Evolutionary conservation across 2,888 invertebrate species (phyloP).

Genomic region (Drosophila kanekoi): DNA sequence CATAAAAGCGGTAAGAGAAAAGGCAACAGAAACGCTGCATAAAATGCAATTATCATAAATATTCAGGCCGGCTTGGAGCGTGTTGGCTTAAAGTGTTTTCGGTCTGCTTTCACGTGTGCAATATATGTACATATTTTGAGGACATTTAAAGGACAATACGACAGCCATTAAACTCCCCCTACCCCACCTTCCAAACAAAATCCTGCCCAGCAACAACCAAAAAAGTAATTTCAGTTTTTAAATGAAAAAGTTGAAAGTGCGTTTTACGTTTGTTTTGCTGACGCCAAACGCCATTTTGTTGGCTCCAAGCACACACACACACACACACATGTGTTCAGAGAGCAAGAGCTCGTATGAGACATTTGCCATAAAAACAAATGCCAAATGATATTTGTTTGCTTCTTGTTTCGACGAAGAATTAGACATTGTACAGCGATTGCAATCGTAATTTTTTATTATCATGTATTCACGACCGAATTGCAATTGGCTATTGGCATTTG

Average conservation of each 20-base stretch:
- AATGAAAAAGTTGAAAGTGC: conserved; percentile 81
- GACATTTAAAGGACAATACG: conserved; percentile 74
- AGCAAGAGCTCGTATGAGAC: conserved; percentile 38
- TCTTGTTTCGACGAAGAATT: conserved; percentile 50
- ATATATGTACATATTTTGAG: conserved; percentile 59
- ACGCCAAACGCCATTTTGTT: conserved; percentile 31
- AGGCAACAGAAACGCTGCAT: conserved; percentile 60
- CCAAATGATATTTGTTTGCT: conserved; percentile 67
- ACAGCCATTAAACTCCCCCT: conserved; percentile 62
- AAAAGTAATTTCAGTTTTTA: conserved; percentile 79
- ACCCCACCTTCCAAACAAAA: background rate
- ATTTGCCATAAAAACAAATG: conserved; percentile 74
- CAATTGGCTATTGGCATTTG: conserved; percentile 37
- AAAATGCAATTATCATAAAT: conserved; percentile 81
- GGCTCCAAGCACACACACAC: conserved; percentile 17
- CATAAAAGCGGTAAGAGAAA: conserved; percentile 52
- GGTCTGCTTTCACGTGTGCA: conserved; percentile 35
- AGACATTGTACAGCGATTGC: conserved; percentile 67
- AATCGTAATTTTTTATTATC: conserved; percentile 71
- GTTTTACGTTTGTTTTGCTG: conserved; percentile 65
- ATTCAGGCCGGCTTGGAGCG: conserved; percentile 60
- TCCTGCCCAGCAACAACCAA: conserved; percentile 41
- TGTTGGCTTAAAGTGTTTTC: conserved; percentile 34
- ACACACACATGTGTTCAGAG: conserved; percentile 14
- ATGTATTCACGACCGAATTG: conserved; percentile 23